Conservation (phyloP, 2,888 invertebrate genomes). For the Lepidochitona cinerea region DNA sequence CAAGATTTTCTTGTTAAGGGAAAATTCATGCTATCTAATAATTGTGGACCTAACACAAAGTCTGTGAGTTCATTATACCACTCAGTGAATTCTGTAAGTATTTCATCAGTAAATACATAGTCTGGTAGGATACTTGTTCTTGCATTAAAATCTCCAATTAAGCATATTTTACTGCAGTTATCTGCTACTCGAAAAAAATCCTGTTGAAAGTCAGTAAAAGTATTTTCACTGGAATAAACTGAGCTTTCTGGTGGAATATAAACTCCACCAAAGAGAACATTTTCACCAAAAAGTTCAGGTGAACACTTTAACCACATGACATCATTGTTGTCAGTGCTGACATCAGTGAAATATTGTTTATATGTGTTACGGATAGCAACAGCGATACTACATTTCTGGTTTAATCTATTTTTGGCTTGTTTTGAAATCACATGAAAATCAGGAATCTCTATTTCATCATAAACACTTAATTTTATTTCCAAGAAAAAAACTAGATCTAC, state of each 20-base stretch:
- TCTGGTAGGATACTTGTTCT: background rate
- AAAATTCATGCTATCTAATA: background rate
- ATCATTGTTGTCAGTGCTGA: background rate
- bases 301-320: background rate
- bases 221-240: background rate
- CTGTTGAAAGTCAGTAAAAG: background rate
- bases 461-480: too few relatives aligned
- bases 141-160: constrained; percentile 5
- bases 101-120: background rate
- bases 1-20: background rate
- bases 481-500: too few relatives aligned
- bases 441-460: too few relatives aligned
- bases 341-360: background rate
- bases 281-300: background rate
- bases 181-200: background rate
- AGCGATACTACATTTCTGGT: too few relatives aligned
- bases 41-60: background rate
- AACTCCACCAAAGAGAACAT: background rate
- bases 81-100: background rate
- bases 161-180: background rate
- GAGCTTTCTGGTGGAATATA: background rate
- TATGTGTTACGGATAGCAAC: too few relatives aligned
- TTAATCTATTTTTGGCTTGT: too few relatives aligned
- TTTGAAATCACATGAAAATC: too few relatives aligned
- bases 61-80: background rate